Evolutionary conservation across 2,113 vertebrate genomes (phyloP).

Genomic region (Columba livia): DNA sequence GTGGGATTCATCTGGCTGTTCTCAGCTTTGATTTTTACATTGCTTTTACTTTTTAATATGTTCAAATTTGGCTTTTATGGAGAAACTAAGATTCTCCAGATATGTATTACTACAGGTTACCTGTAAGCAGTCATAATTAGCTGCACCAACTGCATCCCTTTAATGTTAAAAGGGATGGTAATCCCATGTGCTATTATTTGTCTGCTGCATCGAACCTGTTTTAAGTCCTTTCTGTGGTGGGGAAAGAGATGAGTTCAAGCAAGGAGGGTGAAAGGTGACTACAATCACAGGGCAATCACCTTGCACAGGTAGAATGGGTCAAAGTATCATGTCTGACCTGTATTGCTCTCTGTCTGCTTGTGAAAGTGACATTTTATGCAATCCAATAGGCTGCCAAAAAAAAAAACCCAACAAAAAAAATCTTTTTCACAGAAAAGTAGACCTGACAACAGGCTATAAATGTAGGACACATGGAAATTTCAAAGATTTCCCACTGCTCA

Average conservation of each 20-base stretch:
- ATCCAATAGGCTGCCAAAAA: not conserved
- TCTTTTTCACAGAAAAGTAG: not conserved
- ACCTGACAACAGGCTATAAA: not conserved
- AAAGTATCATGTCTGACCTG: not conserved
- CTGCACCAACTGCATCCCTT: not conserved
- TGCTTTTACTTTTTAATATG: not conserved
- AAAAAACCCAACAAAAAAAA: not conserved
- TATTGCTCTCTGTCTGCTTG: not conserved
- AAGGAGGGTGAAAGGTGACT: not conserved
- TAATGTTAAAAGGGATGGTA: not conserved
- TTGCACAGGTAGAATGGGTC: not conserved
- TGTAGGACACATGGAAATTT: not conserved
- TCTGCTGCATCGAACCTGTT: not conserved
- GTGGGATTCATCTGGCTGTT: not conserved
- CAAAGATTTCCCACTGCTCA: not conserved
- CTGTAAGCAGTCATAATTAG: not conserved
- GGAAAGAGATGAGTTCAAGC: not conserved
- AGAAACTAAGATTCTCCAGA: not conserved
- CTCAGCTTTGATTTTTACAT: not conserved
- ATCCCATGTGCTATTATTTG: not conserved
- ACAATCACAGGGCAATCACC: not conserved
- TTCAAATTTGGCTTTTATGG: not conserved
- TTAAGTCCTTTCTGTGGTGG: not conserved
- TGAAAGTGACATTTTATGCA: not conserved
- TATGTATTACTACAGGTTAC: not conserved